Percentiles rank a stretch among this genome's conserved stretches.
These are phyloP conservation scores for Lomographa bimaculata DNA, from an alignment of 2,888 invertebrate species.

Conservation along the genomic window DNA sequence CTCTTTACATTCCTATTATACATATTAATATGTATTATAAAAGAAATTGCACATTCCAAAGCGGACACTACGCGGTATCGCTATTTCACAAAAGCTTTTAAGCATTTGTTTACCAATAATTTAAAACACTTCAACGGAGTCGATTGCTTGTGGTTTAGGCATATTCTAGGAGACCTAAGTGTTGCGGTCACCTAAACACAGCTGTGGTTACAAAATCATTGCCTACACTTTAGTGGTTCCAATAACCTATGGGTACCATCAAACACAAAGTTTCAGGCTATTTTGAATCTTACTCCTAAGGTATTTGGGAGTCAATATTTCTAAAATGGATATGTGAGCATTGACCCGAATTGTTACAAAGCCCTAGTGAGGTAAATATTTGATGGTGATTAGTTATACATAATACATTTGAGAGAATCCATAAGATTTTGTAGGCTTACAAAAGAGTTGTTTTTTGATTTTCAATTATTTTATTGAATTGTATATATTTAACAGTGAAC, in stretches of 20 bases:
- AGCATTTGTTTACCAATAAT: constrained; percentile 4
- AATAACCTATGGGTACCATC: constrained; percentile 42
- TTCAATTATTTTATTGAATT: too few species aligned
- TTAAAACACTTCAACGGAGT: constrained; percentile 8
- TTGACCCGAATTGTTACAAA: constrained; percentile 15
- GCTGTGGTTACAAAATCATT: constrained; percentile 37
- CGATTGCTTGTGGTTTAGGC: constrained; percentile 7
- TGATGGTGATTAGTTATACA: constrained; percentile 8
- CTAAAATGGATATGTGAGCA: constrained; percentile 4
- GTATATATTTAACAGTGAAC: too few species aligned
- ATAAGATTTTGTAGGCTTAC: too few species aligned
- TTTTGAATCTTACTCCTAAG: constrained; percentile 3
- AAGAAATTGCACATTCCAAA: too few species aligned
- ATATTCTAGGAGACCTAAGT: constrained; percentile 24
- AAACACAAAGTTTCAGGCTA: neutral
- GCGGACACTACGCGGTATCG: too few species aligned
- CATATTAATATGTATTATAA: too few species aligned
- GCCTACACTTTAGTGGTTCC: constrained; percentile 47
- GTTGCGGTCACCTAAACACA: constrained; percentile 37
- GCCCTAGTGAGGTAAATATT: constrained; percentile 14
- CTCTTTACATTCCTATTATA: too few species aligned
- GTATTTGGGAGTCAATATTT: neutral
- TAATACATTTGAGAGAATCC: too few species aligned
- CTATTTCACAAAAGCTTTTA: too few species aligned
- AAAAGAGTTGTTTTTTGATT: too few species aligned